Evolutionary conservation across 2,888 invertebrate genomes (phyloP).

Genomic region (Epistrophe eligans): DNA sequence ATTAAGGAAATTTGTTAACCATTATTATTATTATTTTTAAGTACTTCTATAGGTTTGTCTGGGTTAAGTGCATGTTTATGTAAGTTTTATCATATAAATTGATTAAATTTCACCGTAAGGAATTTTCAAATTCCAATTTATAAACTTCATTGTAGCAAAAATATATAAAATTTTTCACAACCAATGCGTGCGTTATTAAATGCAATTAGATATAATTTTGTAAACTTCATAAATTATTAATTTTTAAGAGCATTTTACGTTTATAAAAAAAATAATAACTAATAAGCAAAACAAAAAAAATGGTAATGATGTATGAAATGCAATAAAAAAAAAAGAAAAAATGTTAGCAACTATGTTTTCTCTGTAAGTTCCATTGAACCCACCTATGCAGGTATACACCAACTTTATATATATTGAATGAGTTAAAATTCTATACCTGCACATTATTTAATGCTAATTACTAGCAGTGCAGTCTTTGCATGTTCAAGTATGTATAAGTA

Average conservation of each 20-base stretch:
- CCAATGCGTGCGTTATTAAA: not conserved
- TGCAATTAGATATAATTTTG: not conserved
- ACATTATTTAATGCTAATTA: conserved; percentile 66
- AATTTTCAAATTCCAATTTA: not conserved
- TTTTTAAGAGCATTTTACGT: conserved; percentile 1
- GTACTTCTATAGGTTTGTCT: not conserved
- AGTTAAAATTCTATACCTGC: conserved; percentile 52
- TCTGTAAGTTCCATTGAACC: conserved; percentile 64
- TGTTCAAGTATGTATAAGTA: not conserved
- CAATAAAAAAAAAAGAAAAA: conserved; percentile 13
- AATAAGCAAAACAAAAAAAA: conserved; percentile 4
- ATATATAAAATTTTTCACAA: not conserved
- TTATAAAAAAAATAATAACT: not conserved
- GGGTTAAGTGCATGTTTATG: conserved; percentile 2
- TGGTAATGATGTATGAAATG: conserved; percentile 47
- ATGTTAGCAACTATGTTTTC: conserved; percentile 5
- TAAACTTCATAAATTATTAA: conserved; percentile 14
- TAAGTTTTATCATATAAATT: too few species aligned
- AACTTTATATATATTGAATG: conserved; percentile 2
- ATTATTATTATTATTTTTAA: too few species aligned
- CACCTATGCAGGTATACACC: not conserved
- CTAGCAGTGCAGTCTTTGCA: conserved; percentile 36
- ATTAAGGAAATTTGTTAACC: too few species aligned
- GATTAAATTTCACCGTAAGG: not conserved
- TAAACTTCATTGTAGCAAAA: not conserved